Evolutionary conservation across 2,113 vertebrate genomes (phyloP).

Genomic region (Chloroceryle aenea): DNA sequence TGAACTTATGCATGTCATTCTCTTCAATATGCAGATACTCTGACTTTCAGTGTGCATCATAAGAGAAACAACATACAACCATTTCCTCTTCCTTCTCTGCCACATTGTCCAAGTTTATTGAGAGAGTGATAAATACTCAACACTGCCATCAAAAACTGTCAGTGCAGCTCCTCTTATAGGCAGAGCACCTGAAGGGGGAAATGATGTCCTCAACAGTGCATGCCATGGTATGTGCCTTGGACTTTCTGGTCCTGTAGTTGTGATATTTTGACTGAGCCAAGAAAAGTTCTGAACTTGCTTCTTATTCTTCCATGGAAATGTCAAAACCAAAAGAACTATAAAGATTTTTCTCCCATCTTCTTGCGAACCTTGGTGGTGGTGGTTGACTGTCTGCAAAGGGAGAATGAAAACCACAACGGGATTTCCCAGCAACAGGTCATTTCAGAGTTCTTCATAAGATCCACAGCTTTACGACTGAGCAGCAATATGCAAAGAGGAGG

Average conservation of each 20-base stretch:
- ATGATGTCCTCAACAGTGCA: slow-evolving; percentile 53
- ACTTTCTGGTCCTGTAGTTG: slow-evolving; percentile 27
- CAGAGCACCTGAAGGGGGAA: slow-evolving; percentile 51
- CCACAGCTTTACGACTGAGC: slow-evolving; percentile 7
- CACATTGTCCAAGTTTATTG: neutral
- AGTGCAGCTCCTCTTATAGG: slow-evolving; percentile 1
- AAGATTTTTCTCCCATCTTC: neutral
- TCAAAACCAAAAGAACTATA: neutral
- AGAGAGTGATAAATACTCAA: slow-evolving; percentile 11
- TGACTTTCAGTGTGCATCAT: slow-evolving; percentile 51
- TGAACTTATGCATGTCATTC: slow-evolving; percentile 54
- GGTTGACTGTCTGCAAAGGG: slow-evolving; percentile 35
- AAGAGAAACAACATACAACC: slow-evolving; percentile 52
- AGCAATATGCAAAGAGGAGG: slow-evolving; percentile 47
- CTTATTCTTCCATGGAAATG: slow-evolving; percentile 9
- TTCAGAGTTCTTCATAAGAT: slow-evolving; percentile 14
- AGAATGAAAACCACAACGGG: slow-evolving; percentile 24
- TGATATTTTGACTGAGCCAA: slow-evolving; percentile 8
- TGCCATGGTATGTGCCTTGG: slow-evolving; percentile 14
- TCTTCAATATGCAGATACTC: slow-evolving; percentile 48
- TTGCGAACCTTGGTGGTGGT: neutral
- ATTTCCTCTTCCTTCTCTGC: slow-evolving; percentile 60
- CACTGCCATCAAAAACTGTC: neutral
- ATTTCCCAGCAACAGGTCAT: neutral
- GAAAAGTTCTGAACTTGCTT: slow-evolving; percentile 1